These are phyloP conservation scores for Azemiops feae DNA, from an alignment of 2,113 vertebrate species.

Conservation along the genomic window DNA sequence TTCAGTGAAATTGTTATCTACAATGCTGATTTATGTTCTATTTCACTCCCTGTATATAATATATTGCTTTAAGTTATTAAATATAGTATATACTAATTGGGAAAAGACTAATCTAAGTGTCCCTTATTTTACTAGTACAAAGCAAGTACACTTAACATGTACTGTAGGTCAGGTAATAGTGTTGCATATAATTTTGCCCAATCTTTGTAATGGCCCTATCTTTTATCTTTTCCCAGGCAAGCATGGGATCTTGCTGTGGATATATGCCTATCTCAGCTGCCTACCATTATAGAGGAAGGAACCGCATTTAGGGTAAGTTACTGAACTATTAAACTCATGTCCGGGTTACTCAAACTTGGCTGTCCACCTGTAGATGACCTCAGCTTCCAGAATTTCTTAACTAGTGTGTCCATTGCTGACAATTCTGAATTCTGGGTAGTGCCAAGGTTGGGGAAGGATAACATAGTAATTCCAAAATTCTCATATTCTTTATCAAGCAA, in stretches of 20 bases:
- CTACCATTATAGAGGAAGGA: constrained; percentile 97
- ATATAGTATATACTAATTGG: no score
- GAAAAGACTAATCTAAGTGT: background rate
- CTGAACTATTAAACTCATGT: background rate
- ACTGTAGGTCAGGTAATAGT: background rate
- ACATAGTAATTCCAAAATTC: fast-evolving
- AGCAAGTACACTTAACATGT: background rate
- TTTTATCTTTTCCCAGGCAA: constrained; percentile 76
- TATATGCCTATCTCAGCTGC: constrained; percentile 97
- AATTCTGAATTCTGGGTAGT: background rate
- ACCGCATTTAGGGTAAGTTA: constrained; percentile 92
- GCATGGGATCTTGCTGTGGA: constrained; percentile 98
- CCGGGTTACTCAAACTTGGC: background rate
- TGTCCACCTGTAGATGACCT: background rate
- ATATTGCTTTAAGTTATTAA: background rate
- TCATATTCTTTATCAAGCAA: background rate
- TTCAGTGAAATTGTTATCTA: background rate
- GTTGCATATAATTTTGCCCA: background rate
- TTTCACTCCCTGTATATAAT: background rate
- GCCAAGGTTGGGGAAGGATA: background rate
- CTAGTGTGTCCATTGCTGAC: background rate
- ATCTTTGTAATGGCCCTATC: background rate
- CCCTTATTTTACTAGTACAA: background rate
- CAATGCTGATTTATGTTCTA: background rate
- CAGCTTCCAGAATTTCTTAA: background rate